Percentiles rank a stretch among this genome's conserved stretches.
Evolutionary conservation across 2,888 invertebrate genomes (phyloP).

Genomic region (Geophilus truncorum): DNA sequence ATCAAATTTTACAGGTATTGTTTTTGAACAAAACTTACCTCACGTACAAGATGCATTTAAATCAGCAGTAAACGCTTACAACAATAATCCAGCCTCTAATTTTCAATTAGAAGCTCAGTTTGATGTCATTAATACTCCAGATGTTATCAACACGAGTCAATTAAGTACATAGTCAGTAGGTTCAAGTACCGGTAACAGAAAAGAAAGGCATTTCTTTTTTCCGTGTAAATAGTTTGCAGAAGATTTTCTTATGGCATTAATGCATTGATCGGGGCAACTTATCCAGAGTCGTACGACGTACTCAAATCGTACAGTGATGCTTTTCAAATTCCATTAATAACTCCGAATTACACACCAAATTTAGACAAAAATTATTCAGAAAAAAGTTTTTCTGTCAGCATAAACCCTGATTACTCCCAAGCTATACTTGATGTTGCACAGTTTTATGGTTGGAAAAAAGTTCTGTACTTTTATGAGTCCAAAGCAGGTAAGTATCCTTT

Average conservation of each 20-base stretch:
- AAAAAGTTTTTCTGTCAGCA: constrained; percentile 64
- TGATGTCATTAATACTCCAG: not conserved
- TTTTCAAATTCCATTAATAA: constrained; percentile 90
- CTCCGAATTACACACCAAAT: constrained; percentile 91
- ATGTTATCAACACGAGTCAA: not conserved
- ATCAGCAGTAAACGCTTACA: not conserved
- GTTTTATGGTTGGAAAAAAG: constrained; percentile 83
- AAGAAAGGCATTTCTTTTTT: too few relatives aligned
- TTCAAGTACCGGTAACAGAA: too few relatives aligned
- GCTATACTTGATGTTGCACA: constrained; percentile 92
- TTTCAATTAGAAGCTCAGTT: constrained; percentile 1
- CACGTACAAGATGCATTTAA: not conserved
- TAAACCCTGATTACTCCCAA: constrained; percentile 92
- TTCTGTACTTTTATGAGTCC: constrained; percentile 85
- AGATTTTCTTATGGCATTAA: constrained; percentile 84
- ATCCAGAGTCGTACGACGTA: constrained; percentile 87
- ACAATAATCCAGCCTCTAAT: not conserved
- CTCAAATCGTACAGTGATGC: constrained; percentile 90
- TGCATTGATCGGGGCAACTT: constrained; percentile 84
- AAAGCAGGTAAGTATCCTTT: constrained; percentile 68
- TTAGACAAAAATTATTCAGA: constrained; percentile 70
- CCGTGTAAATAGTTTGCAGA: constrained; percentile 68
- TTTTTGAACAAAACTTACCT: not conserved
- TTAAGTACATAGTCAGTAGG: not conserved
- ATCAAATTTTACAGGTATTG: too few relatives aligned